Evolutionary conservation across 2,797 vertebrate genomes (phyloP).

Genomic region (Rhinichthys osculus): DNA sequence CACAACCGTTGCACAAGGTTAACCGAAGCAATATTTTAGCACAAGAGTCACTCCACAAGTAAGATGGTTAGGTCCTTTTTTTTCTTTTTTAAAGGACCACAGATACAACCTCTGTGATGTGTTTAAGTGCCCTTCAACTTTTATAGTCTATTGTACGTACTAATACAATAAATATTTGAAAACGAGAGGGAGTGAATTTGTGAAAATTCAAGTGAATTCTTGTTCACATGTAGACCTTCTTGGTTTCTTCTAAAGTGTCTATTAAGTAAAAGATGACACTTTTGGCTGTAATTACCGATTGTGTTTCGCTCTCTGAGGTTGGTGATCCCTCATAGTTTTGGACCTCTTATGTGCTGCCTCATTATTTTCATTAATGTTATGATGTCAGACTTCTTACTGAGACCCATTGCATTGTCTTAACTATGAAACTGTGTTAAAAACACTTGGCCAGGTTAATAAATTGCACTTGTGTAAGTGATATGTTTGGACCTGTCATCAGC

Average conservation of each 20-base stretch:
- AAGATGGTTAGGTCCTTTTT: background rate
- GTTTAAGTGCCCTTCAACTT: slow-evolving; percentile 35
- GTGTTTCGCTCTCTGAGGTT: background rate
- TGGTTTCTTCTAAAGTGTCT: background rate
- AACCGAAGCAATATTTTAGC: background rate
- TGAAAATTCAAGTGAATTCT: background rate
- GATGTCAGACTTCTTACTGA: background rate
- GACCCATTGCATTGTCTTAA: slow-evolving; percentile 1
- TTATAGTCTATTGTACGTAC: slow-evolving; percentile 4
- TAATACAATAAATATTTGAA: background rate
- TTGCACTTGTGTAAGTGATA: slow-evolving; percentile 13
- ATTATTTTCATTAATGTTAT: background rate
- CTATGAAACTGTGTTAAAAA: background rate
- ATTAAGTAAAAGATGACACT: background rate
- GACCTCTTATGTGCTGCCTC: background rate
- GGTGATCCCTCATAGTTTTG: background rate
- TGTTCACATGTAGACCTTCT: background rate
- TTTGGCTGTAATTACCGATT: background rate
- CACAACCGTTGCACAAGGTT: background rate
- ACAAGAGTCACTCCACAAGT: background rate
- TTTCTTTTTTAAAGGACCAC: background rate
- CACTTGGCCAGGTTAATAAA: background rate
- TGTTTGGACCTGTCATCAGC: slow-evolving; percentile 7
- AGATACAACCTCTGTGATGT: background rate
- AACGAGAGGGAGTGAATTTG: background rate